Base-by-base conservation (phyloP, 2,888 invertebrate species). In the Auanema freiburgensis region DNA sequence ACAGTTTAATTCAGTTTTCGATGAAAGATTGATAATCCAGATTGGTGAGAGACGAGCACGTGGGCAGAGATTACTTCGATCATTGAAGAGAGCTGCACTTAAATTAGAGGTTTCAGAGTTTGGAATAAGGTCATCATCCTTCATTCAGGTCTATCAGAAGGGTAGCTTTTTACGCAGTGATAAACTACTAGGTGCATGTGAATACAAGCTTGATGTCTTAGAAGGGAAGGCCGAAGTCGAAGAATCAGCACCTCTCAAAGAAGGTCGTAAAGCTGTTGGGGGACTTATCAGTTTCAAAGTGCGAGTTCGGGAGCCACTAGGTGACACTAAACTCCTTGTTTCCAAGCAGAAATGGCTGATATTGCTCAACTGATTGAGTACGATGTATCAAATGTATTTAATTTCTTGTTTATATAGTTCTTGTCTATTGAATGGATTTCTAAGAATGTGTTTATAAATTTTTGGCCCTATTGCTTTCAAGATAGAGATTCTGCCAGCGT, bases 81-180 rank as follows among this genome's bases (percentile, higher is more conserved):
- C 92, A 40, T 91, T 97, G 84, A 95, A 94, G 84, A 87, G 93
- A 52, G 92, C 93, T 78, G 89, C 89, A 1, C 86, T 96, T 69
- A 97, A 97, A 84, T 89, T 93, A 60, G 94, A 96, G 85, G 89
- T 72, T 25, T 23, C 11, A 41, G 42, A 6, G 21, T 16, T n/a
- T n/a, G n/a, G n/a, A 33, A 33, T 33, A 46, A 8, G 33, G 8
- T 33, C 8, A n/a, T 21, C n/a, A 52, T 23, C 18, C 4, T 18
- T 52, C 54, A 59, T 67, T 12, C 44, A 79, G 79, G 71, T 81
- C 2, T 79, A 63, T 60, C 82, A 92, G 0, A 91, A 91, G 87
- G 94, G 95, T 85, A 94, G 96, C 77, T 93, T 97, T 87, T 90
- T 97, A 85, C 89, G 92, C 73, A 89, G 91, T 80, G 96, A 97